Percentiles rank a stretch among this genome's conserved stretches.
These are phyloP conservation scores for Atta colombica DNA, from an alignment of 1,140 invertebrate species.

Conservation along the genomic window DNA sequence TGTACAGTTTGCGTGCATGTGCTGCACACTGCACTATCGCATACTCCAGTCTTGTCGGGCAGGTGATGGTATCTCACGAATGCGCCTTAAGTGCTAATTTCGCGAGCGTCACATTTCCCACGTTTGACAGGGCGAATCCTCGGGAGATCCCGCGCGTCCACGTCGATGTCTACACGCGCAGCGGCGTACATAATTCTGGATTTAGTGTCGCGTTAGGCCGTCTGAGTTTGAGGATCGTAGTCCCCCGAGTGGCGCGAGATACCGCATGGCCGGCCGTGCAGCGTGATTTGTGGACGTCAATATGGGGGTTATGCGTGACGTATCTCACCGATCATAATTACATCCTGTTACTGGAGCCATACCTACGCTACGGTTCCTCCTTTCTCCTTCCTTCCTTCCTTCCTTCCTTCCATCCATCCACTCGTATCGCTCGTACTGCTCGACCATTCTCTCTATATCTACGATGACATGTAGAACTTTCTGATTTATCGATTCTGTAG, in stretches of 20 bases:
- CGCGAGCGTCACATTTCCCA: constrained; percentile 55
- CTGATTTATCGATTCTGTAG: constrained; percentile 69
- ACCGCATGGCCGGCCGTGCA: constrained; percentile 78
- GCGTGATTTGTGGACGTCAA: constrained; percentile 87
- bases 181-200: constrained; percentile 74
- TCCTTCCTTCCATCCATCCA: constrained; percentile 4
- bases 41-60: not conserved
- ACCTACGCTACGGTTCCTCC: constrained; percentile 72
- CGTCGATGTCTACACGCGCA: constrained; percentile 60
- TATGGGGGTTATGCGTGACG: constrained; percentile 85
- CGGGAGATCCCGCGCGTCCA: constrained; percentile 67
- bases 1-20: not conserved
- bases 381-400: constrained; percentile 65
- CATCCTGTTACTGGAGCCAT: constrained; percentile 85
- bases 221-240: constrained; percentile 68
- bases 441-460: constrained; percentile 6
- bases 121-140: constrained; percentile 64
- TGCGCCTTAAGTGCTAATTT: constrained; percentile 61
- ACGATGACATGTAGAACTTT: constrained; percentile 50
- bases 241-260: constrained; percentile 77
- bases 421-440: constrained; percentile 1
- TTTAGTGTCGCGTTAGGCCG: constrained; percentile 74
- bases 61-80: constrained; percentile 46
- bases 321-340: constrained; percentile 87
- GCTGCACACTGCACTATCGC: not conserved